Evolutionary conservation across 2,113 vertebrate species (phyloP), one percentile per base, ranked within the genome.

Genomic region (Bothrops jararaca): DNA sequence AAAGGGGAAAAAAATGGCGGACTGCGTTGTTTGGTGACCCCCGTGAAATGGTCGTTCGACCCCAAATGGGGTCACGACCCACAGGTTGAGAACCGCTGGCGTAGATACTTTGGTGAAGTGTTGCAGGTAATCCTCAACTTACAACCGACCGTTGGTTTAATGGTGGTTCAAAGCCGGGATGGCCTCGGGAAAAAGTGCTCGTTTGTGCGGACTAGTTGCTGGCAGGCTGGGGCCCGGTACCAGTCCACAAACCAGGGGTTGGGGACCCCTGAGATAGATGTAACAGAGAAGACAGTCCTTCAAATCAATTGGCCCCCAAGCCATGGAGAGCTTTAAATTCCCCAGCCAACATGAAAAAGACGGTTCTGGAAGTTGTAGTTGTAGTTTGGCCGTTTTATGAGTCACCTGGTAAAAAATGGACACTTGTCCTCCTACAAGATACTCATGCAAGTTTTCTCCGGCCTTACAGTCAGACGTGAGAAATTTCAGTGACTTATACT

Each of bases 381-480:
- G 48, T 24, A 39, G n/a, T n/a, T 9, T 23, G 58, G 45, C 12
- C 34, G 29, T 45, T 29, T 50, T 26, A 23, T 52, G 5, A 24
- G 39, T 29, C 18, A 5, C 57, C 24, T 50, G 57, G 89, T 5
- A 4, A 2, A n/a, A 18, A 8, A 13, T 0, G 12, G 3, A 8
- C 22, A 9, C 18, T n/a, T 42, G 3, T 3, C 23, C 69, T 39
- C 53, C 74, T 6, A 29, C 2, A 15, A 4, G 11, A 9, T 7
- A 18, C 80, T 10, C 42, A 34, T 10, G 5, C 0, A 20, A 34
- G 15, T 52, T 18, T 88, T 45, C 85, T 57, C 9, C 34, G 60
- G 20, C 86, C 0, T 93, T 97, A 13, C 97, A 99, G 99, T 98
- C 97, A 34, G 99, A 99, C 88, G 97, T 99, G 89, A 98, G 98